These are phyloP conservation scores for Chinchilla lanigera DNA, from an alignment of 2,113 vertebrate genomes.

Conservation along the genomic window DNA sequence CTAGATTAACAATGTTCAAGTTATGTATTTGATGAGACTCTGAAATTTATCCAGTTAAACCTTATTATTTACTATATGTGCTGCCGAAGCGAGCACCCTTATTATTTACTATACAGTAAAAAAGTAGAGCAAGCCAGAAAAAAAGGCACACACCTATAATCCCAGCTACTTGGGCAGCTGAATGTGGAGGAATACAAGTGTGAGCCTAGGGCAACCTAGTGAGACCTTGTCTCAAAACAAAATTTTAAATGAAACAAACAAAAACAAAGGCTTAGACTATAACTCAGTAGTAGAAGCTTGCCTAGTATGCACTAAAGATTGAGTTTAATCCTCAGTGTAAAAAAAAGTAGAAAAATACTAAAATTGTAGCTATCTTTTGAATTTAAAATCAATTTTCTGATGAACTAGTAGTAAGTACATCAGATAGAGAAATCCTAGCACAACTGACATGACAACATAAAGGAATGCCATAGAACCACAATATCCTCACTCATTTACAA, in stretches of 20 bases:
- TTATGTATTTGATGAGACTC: neutral
- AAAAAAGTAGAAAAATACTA: neutral
- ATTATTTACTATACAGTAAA: neutral
- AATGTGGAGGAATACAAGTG: neutral
- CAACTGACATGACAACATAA: neutral
- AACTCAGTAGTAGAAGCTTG: neutral
- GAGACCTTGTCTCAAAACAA: neutral
- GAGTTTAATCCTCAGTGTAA: neutral
- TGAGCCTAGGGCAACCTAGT: neutral
- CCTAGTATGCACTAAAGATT: neutral
- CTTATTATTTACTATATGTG: neutral
- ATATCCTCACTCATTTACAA: neutral
- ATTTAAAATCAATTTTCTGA: slow-evolving; percentile 6
- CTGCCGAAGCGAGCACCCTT: too few species aligned
- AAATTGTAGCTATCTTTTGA: neutral
- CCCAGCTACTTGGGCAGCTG: neutral
- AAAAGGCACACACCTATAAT: neutral
- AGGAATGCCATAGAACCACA: neutral
- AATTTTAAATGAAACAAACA: neutral
- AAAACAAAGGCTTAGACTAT: neutral
- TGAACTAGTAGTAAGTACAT: slow-evolving; percentile 21
- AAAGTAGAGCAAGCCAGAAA: neutral
- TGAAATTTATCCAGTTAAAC: neutral
- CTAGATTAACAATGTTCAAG: slow-evolving; percentile 31
- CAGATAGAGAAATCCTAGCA: neutral